Evolutionary conservation across 2,113 vertebrate genomes (phyloP).

Genomic region (Grammomys dolichurus): DNA sequence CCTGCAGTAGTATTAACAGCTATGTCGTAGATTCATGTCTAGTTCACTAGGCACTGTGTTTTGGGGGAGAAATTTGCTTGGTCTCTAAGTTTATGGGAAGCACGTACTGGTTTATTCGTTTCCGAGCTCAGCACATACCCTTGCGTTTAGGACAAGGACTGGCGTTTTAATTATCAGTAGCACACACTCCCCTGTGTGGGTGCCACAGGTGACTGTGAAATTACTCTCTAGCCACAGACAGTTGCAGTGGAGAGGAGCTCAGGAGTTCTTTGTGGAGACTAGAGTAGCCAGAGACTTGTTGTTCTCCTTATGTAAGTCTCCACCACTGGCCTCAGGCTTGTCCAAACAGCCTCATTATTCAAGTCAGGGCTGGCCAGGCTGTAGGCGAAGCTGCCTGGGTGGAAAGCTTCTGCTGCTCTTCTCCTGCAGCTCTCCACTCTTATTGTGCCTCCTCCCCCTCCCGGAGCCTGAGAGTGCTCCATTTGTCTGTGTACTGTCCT

Average conservation of each 20-base stretch:
- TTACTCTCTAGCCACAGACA: background rate
- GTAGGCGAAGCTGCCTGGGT: background rate
- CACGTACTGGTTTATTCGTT: background rate
- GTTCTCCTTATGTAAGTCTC: conserved; percentile 66
- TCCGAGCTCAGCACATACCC: conserved; percentile 4
- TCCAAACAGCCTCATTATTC: conserved; percentile 62
- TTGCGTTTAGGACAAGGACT: background rate
- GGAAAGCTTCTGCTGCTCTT: background rate
- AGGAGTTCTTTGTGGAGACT: conserved; percentile 26
- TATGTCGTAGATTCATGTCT: conserved; percentile 8
- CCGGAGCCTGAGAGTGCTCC: background rate
- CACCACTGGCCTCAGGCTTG: conserved; percentile 44
- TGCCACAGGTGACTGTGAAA: background rate
- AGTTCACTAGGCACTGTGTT: background rate
- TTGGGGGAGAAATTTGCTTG: background rate
- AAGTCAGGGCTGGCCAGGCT: conserved; percentile 25
- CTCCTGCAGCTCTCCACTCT: background rate
- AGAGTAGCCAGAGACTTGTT: conserved; percentile 40
- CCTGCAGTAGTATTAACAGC: conserved; percentile 27
- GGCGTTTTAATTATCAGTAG: conserved; percentile 39
- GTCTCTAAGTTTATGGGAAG: conserved; percentile 6
- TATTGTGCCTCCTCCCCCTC: background rate
- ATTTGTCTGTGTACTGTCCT: background rate
- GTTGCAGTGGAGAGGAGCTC: background rate
- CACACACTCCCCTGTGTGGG: background rate